Percentiles rank a stretch among this genome's conserved stretches.
Conservation (phyloP, 2,113 vertebrate genomes). For the Platysteira castanea region DNA sequence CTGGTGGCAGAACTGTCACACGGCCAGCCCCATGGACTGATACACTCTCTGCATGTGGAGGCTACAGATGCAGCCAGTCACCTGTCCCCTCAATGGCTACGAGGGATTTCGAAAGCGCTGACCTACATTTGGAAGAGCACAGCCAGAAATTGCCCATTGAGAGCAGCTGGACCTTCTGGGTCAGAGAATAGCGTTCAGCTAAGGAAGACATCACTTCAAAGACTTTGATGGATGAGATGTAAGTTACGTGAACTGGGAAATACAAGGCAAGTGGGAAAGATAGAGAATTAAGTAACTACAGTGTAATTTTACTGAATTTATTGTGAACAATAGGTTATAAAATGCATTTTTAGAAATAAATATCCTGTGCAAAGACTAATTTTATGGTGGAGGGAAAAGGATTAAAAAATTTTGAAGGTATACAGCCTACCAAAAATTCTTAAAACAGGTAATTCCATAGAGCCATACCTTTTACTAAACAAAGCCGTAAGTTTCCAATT, state of each 20-base stretch:
- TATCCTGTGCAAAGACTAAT: neutral
- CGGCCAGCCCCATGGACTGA: neutral
- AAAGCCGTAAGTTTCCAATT: neutral
- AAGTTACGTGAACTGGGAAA: neutral
- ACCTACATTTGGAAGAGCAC: slow-evolving; percentile 39
- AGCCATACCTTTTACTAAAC: neutral
- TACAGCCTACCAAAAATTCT: neutral
- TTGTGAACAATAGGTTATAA: neutral
- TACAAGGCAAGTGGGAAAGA: neutral
- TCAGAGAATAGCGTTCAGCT: neutral
- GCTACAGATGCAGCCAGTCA: slow-evolving; percentile 40
- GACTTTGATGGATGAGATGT: neutral
- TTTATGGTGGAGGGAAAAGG: neutral
- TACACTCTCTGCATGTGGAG: neutral
- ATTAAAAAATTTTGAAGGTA: neutral
- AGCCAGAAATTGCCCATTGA: neutral
- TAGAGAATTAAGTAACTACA: neutral
- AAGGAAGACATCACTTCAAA: neutral
- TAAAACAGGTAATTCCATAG: neutral
- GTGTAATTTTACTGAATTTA: neutral
- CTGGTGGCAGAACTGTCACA: slow-evolving; percentile 27
- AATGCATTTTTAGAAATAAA: neutral
- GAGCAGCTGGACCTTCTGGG: slow-evolving; percentile 45
- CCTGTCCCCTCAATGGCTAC: neutral
- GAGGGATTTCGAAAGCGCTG: neutral